Percentiles rank a stretch among this genome's conserved stretches.
Conservation (phyloP, 2,888 invertebrate genomes). For the Leucozona laternaria region DNA sequence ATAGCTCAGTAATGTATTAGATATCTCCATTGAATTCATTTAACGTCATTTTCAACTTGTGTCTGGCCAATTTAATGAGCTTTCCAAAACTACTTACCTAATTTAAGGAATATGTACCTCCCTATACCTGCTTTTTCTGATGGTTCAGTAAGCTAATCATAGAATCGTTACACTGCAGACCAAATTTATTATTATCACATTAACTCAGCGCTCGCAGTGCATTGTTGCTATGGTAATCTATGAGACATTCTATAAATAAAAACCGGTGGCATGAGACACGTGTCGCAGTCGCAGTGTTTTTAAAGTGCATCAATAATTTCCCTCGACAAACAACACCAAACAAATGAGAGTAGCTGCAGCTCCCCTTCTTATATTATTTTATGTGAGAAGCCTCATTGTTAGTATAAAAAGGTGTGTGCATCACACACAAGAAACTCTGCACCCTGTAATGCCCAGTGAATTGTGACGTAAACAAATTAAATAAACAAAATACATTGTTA, state of each 20-base stretch:
- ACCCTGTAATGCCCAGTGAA: constrained; percentile 59
- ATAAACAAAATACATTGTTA: constrained; percentile 30
- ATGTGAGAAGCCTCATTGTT: not conserved
- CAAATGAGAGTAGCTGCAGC: not conserved
- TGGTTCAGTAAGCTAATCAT: constrained; percentile 8
- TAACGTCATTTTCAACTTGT: not conserved
- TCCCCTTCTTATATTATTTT: constrained; percentile 29
- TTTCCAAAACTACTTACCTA: not conserved
- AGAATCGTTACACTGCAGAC: not conserved
- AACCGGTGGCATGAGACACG: constrained; percentile 65
- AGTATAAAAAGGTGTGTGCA: constrained; percentile 34
- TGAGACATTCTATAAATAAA: constrained; percentile 72
- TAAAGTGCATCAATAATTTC: constrained; percentile 39
- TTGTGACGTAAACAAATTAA: constrained; percentile 75
- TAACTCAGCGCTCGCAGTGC: not conserved
- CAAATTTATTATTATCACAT: not conserved
- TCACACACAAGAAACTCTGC: not conserved
- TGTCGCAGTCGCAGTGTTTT: constrained; percentile 23
- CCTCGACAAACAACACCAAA: constrained; percentile 45
- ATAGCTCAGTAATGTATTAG: too few species aligned
- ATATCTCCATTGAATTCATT: too few species aligned
- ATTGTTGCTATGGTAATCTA: constrained; percentile 66
- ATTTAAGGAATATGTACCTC: not conserved
- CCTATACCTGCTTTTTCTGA: not conserved
- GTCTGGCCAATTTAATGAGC: not conserved